phyloP scores from a whole-genome alignment of 2,113 vertebrate genomes.

The human region GRCh38 chr1:65279001-65279500 shows the following conservation, averaged over 20 bases:
- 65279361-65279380: background rate
- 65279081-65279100: slow-evolving; percentile 59
- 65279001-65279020: slow-evolving; percentile 37
- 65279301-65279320: background rate
- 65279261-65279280: slow-evolving; percentile 32
- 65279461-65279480: background rate
- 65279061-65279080: background rate
- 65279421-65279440: background rate
- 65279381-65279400: no score
- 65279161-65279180: slow-evolving; percentile 68
- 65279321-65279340: background rate
- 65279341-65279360: background rate
- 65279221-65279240: slow-evolving; percentile 14
- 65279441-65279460: background rate
- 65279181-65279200: background rate
- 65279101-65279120: slow-evolving; percentile 29
- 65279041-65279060: slow-evolving; percentile 63
- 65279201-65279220: background rate
- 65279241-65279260: slow-evolving; percentile 42
- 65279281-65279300: background rate
- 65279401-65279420: background rate
- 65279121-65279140: slow-evolving; percentile 38
- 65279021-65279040: background rate
- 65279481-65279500: background rate
- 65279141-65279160: slow-evolving; percentile 68